phyloP scores from a whole-genome alignment of 1,140 invertebrate species.

The Chironomus striatipennis region DNA sequence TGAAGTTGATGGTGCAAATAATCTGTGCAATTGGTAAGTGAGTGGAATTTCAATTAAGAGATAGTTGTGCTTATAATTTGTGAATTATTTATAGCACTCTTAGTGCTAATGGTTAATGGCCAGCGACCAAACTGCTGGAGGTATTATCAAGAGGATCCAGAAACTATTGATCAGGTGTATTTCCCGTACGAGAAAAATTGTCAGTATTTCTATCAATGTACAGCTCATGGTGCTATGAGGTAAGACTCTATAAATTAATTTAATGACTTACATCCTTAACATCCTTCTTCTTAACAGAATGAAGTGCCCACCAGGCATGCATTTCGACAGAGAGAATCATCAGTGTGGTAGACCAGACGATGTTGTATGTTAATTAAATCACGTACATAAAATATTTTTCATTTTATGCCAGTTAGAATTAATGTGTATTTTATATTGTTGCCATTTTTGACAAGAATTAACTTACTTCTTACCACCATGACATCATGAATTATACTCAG shows the following conservation, averaged over 20 bases:
- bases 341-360: neutral
- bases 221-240: neutral
- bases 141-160: neutral
- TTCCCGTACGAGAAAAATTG: neutral
- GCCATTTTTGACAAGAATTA: conserved; percentile 3
- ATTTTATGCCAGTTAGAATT: conserved; percentile 14
- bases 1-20: conserved; percentile 22
- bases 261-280: too few relatives aligned
- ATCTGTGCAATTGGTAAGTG: conserved; percentile 15
- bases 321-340: neutral
- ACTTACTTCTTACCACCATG: neutral
- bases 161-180: neutral
- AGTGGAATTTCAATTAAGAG: neutral
- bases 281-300: neutral
- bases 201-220: conserved; percentile 12
- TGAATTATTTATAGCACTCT: neutral
- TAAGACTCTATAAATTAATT: too few relatives aligned
- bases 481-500: neutral
- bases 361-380: neutral
- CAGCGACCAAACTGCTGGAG: neutral
- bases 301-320: neutral
- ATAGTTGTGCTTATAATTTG: neutral
- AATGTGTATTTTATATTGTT: neutral
- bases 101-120: neutral
- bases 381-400: neutral